Evolutionary conservation across 1,140 invertebrate genomes (phyloP).

Genomic region (Lordiphosa clarofinis): DNA sequence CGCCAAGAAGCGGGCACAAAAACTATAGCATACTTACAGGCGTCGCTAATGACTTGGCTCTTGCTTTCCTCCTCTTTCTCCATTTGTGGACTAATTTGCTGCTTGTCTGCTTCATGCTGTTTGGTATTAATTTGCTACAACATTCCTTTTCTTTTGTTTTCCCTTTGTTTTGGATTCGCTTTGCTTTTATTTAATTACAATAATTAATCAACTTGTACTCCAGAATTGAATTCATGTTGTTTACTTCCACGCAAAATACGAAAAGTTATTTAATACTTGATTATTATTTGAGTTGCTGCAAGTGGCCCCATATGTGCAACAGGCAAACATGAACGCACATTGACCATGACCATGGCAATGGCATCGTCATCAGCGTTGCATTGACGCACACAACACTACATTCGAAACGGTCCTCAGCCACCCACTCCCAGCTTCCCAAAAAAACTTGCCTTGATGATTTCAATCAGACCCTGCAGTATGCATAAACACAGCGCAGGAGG

Average conservation of each 20-base stretch:
- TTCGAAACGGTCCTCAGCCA: not conserved
- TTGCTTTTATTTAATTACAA: constrained; percentile 60
- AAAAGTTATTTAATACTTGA: constrained; percentile 17
- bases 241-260: constrained; percentile 4
- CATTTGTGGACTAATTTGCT: constrained; percentile 43
- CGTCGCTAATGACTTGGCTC: constrained; percentile 47
- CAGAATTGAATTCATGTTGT: not conserved
- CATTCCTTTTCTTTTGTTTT: constrained; percentile 6
- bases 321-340: constrained; percentile 46
- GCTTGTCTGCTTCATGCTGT: constrained; percentile 35
- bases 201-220: constrained; percentile 51
- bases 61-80: constrained; percentile 3
- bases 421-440: not conserved
- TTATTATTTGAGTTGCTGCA: constrained; percentile 10
- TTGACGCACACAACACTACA: constrained; percentile 36
- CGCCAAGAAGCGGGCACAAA: constrained; percentile 1
- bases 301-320: constrained; percentile 51
- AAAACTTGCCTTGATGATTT: constrained; percentile 36
- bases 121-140: constrained; percentile 39
- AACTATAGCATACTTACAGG: constrained; percentile 25
- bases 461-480: constrained; percentile 41
- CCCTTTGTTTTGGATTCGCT: constrained; percentile 17
- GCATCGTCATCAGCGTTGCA: constrained; percentile 25
- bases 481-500: constrained; percentile 33
- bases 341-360: constrained; percentile 24